A percentile compares a stretch with the other conserved stretches of the same genome.
Conservation (phyloP, 2,113 vertebrate genomes). For the Actenoides lindsayi region DNA sequence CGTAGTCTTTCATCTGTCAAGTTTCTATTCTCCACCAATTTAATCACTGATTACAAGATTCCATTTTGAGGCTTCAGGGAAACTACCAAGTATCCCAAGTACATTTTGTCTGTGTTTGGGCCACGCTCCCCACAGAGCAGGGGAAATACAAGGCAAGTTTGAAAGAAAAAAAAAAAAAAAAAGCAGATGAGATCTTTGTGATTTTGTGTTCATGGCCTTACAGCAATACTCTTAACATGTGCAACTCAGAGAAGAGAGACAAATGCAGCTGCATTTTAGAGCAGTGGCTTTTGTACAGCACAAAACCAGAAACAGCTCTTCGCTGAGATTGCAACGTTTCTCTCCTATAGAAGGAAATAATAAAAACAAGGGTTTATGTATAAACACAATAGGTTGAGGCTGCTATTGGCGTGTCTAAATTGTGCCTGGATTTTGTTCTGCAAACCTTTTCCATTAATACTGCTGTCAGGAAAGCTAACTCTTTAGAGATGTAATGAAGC, state of each 20-base stretch:
- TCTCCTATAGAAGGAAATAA: slow-evolving; percentile 47
- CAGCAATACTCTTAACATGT: not conserved
- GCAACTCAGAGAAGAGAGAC: not conserved
- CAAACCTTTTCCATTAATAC: slow-evolving; percentile 55
- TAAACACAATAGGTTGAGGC: slow-evolving; percentile 38
- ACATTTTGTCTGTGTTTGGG: not conserved
- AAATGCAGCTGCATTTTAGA: not conserved
- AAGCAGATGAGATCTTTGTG: not conserved
- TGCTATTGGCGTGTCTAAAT: slow-evolving; percentile 13
- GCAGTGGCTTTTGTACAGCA: not conserved
- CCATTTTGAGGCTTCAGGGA: not conserved
- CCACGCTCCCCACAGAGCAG: not conserved
- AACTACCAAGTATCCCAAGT: not conserved
- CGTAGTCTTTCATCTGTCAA: not conserved
- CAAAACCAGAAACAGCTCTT: not conserved
- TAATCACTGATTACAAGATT: not conserved
- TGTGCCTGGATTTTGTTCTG: slow-evolving; percentile 51
- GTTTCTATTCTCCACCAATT: not conserved
- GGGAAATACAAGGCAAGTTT: not conserved
- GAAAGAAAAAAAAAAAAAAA: not conserved
- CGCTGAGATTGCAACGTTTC: not conserved
- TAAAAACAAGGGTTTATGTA: not conserved
- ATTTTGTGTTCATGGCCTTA: not conserved
- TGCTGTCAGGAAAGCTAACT: slow-evolving; percentile 37
- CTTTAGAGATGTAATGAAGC: slow-evolving; percentile 26